A percentile compares a stretch with the other conserved stretches of the same genome.
Evolutionary conservation across 2,888 invertebrate genomes (phyloP).

Genomic region (Schizotus pectinicornis): DNA sequence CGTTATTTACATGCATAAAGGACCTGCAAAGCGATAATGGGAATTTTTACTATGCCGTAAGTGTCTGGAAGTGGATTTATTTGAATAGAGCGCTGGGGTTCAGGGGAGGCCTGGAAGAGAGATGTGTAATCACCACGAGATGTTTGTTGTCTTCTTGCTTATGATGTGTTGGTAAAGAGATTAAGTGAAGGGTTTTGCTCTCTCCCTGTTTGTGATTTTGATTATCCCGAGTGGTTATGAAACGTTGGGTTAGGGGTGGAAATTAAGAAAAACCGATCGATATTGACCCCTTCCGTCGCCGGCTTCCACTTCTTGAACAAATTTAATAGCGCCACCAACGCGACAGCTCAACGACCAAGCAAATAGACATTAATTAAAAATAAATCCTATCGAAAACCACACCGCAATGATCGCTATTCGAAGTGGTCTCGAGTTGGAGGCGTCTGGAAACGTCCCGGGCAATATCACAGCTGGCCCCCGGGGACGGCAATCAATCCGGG

Average conservation of each 20-base stretch:
- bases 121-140: conserved; percentile 47
- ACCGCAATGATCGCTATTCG: not conserved
- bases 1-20: conserved; percentile 28
- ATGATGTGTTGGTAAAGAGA: conserved; percentile 52
- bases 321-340: conserved; percentile 8
- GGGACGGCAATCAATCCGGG: no score
- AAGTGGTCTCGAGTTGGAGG: no score
- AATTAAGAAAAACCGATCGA: conserved; percentile 19
- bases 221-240: conserved; percentile 48
- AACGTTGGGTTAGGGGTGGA: conserved; percentile 27
- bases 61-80: conserved; percentile 55
- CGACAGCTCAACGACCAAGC: conserved; percentile 31
- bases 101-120: conserved; percentile 45
- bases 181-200: conserved; percentile 42
- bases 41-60: conserved; percentile 31
- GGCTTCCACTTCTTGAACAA: conserved; percentile 16
- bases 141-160: conserved; percentile 55
- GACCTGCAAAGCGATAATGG: conserved; percentile 26
- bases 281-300: conserved; percentile 12
- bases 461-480: no score
- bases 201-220: conserved; percentile 45
- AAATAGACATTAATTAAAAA: conserved; percentile 48
- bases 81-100: conserved; percentile 41
- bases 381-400: conserved; percentile 45
- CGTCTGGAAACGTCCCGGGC: no score